Percentiles rank a stretch among this genome's conserved stretches.
Conservation (phyloP, 2,113 vertebrate species). For the Oncorhynchus mykiss region DNA sequence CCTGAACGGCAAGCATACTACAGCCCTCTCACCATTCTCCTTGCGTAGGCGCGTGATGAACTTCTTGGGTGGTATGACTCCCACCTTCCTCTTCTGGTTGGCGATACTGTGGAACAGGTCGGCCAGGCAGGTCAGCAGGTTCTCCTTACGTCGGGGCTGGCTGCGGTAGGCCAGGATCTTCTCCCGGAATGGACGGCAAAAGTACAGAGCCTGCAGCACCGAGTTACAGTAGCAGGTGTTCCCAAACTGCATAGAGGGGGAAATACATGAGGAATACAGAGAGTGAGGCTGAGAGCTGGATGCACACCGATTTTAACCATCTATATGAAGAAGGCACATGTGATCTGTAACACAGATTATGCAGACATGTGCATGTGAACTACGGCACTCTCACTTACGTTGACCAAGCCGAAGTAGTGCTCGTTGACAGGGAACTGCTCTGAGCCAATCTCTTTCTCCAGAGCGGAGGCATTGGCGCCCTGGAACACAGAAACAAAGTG, state of each 20-base stretch:
- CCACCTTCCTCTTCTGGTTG: slow-evolving; percentile 98
- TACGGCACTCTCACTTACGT: slow-evolving; percentile 78
- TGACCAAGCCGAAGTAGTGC: slow-evolving; percentile 98
- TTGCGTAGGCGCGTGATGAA: slow-evolving; percentile 95
- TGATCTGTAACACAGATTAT: not conserved
- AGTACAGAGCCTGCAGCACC: slow-evolving; percentile 97
- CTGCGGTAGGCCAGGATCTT: slow-evolving; percentile 96
- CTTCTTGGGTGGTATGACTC: slow-evolving; percentile 98
- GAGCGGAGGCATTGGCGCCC: slow-evolving; percentile 99
- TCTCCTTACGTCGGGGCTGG: slow-evolving; percentile 96
- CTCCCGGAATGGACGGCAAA: slow-evolving; percentile 96
- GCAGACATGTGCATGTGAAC: not conserved
- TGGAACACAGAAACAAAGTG: slow-evolving; percentile 49
- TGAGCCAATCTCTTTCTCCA: slow-evolving; percentile 99
- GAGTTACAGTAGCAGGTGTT: slow-evolving; percentile 99
- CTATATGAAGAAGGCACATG: not conserved
- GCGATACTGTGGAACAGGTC: slow-evolving; percentile 97
- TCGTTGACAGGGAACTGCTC: slow-evolving; percentile 99
- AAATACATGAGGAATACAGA: not conserved
- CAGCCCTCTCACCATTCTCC: slow-evolving; percentile 85
- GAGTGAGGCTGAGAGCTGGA: slow-evolving; percentile 34
- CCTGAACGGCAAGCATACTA: not conserved
- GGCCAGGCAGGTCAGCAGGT: slow-evolving; percentile 92
- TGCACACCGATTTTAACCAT: not conserved
- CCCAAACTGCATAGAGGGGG: slow-evolving; percentile 78